A percentile compares a stretch with the other conserved stretches of the same genome.
These are phyloP conservation scores for Plutomurus gul DNA, from an alignment of 1,140 invertebrate genomes.

Conservation along the genomic window DNA sequence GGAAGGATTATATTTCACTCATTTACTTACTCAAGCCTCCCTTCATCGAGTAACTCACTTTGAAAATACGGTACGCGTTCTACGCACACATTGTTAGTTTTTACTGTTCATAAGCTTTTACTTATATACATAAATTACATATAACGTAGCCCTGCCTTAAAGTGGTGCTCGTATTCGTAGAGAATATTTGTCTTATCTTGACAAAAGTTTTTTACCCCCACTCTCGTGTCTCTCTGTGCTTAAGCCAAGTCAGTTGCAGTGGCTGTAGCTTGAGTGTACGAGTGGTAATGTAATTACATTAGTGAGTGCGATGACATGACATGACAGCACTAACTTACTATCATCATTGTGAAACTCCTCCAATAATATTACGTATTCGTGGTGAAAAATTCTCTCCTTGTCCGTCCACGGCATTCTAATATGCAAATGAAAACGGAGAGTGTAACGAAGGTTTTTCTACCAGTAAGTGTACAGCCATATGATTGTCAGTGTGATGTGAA, in stretches of 20 bases:
- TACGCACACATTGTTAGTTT: neutral
- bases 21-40: neutral
- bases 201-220: constrained; percentile 23
- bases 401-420: too few species aligned
- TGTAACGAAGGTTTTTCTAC: too few species aligned
- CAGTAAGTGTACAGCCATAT: neutral
- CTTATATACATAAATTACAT: neutral
- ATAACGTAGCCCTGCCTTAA: neutral
- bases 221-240: neutral
- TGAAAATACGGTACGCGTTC: too few species aligned
- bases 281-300: constrained; percentile 8
- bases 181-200: neutral
- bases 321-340: too few species aligned
- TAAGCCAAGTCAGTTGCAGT: neutral
- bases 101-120: neutral
- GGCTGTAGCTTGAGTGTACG: neutral
- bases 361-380: too few species aligned
- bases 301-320: constrained; percentile 22
- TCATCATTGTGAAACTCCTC: too few species aligned
- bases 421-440: too few species aligned
- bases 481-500: neutral
- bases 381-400: too few species aligned
- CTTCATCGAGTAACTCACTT: neutral
- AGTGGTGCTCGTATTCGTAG: neutral
- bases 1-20: constrained; percentile 33